Evolutionary conservation across 2,113 vertebrate genomes (phyloP).

Genomic region (Anseranas semipalmata): DNA sequence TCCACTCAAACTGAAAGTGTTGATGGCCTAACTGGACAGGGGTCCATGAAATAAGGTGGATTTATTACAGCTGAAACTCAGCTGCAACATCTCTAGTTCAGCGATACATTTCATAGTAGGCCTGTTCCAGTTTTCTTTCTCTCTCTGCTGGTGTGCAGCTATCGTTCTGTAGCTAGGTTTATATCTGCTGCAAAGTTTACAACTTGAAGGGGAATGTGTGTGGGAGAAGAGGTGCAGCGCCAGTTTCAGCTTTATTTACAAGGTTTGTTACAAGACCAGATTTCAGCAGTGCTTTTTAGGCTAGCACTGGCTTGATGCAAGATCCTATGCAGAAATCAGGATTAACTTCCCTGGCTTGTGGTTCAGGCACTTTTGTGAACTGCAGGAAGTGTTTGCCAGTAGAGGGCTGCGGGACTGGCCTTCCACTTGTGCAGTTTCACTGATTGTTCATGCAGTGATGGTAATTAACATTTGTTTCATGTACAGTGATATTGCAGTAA

Average conservation of each 20-base stretch:
- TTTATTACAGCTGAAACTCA: background rate
- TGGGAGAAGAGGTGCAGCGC: background rate
- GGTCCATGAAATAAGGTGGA: background rate
- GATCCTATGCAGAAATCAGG: background rate
- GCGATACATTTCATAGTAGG: background rate
- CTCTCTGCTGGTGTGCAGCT: background rate
- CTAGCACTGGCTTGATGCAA: background rate
- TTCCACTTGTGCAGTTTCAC: background rate
- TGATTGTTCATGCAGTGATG: background rate
- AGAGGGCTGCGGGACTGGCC: background rate
- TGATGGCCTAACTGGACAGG: background rate
- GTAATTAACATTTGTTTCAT: background rate
- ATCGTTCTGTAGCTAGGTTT: background rate
- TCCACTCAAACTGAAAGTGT: background rate
- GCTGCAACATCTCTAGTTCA: background rate
- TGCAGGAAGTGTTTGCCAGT: background rate
- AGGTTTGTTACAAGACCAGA: conserved; percentile 5
- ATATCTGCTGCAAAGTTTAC: background rate
- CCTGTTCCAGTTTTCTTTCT: background rate
- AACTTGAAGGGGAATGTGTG: background rate
- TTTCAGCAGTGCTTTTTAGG: background rate
- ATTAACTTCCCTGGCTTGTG: background rate
- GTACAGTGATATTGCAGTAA: background rate
- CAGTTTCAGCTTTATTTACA: conserved; percentile 36
- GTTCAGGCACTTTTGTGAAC: background rate